Evolutionary conservation across 2,888 invertebrate species (phyloP), one percentile per base, ranked within the genome.

Genomic region (Actias luna): DNA sequence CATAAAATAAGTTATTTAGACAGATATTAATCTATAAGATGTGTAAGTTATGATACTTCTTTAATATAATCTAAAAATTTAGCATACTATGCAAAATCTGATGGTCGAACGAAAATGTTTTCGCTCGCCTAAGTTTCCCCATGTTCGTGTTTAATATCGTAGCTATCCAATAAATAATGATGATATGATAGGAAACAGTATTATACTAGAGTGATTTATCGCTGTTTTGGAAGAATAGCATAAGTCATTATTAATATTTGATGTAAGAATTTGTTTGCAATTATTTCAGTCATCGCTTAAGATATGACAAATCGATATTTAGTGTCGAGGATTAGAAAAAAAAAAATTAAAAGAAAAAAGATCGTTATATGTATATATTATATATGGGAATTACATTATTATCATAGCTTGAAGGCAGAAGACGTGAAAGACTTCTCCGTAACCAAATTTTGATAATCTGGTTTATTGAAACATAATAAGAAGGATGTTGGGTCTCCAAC

Each of bases 141-240:
- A 60, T 63, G 59, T 27, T 57, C 31, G 42, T 52, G 50, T 22
- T 27, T 61, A 62, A 59, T 64, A 60, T 27, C 46, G 58, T 42
- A 16, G 36, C 57, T 60, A 50, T 27, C 27, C 57, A 18, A 31
- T 31, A 60, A 55, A 29, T 27, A 29, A 55, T 29, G 55, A 29
- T 55, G 55, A 29, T 68, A 66, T 67, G 66, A 25, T 12, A 22
- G 46, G 46, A 50, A 50, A 50, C 46, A 25, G 25, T 50, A 12
- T 25, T 46, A 25, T 25, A 25, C 3, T 25, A 50, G 25, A 8
- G 25, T 50, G 10, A 50, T 50, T 50, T 50, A 22, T 50, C 12
- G 10, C 22, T 3, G 22, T 12, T 50, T 5, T 50, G 12, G 22
- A 50, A 12, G 46, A 50, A 50, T 4, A 25, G 25, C 14, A 50